Conservation (phyloP, 2,888 invertebrate genomes). For the Torymus auratus region DNA sequence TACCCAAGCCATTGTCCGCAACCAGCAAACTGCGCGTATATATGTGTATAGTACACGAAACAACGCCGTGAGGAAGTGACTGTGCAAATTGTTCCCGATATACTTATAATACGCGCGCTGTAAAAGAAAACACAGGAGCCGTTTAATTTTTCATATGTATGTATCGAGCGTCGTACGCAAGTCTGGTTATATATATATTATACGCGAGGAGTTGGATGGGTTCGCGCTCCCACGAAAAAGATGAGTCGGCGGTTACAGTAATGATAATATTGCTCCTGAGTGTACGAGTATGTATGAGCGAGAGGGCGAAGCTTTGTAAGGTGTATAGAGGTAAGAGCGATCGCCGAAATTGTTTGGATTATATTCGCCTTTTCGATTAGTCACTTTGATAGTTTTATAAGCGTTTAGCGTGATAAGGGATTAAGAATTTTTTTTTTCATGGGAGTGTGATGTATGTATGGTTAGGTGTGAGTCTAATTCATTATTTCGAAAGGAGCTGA, state of each 20-base stretch:
- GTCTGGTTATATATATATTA: slow-evolving; percentile 51
- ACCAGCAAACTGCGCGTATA: background rate
- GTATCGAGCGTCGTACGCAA: slow-evolving; percentile 62
- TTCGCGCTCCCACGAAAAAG: slow-evolving; percentile 66
- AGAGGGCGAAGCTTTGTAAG: too few relatives aligned
- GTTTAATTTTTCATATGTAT: slow-evolving; percentile 65
- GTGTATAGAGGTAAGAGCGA: background rate
- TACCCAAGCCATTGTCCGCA: slow-evolving; percentile 32
- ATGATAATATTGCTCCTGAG: slow-evolving; percentile 69
- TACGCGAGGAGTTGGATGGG: slow-evolving; percentile 58
- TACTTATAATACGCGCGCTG: background rate
- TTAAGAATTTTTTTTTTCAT: background rate
- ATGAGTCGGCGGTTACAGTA: slow-evolving; percentile 72
- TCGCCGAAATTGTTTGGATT: slow-evolving; percentile 31
- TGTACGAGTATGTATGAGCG: background rate
- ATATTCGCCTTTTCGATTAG: slow-evolving; percentile 42
- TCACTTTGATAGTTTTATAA: slow-evolving; percentile 39
- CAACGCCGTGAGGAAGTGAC: slow-evolving; percentile 64
- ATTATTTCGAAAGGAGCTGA: too few relatives aligned
- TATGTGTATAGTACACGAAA: slow-evolving; percentile 12
- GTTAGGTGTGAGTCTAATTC: too few relatives aligned
- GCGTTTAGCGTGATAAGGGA: slow-evolving; percentile 5
- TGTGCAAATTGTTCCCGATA: slow-evolving; percentile 64
- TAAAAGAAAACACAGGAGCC: slow-evolving; percentile 68
- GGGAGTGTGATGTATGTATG: too few relatives aligned